Base-by-base conservation (phyloP, 2,113 vertebrate genomes). In the Dromas ardeola region DNA sequence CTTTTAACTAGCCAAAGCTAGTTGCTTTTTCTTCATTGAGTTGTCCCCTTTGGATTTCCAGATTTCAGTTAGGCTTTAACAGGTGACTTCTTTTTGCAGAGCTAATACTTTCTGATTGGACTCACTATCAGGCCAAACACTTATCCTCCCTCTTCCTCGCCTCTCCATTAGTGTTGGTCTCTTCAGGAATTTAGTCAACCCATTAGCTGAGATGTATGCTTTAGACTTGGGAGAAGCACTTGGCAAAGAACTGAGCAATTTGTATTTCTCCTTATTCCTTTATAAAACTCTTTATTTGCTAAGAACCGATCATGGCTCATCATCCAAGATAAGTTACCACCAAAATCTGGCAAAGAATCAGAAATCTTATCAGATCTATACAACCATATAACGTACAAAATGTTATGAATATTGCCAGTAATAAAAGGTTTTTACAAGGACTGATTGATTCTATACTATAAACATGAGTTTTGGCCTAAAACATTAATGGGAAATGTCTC, bases 91-190 rank as follows among this genome's bases (percentile, higher is more conserved):
- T 81, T 55, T 78, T 88, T 93, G 19, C 65, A 65, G 55, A 59
- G 17, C 25, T 86, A 23, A 2, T 56, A 25, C 23, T 19, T 79
- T 59, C 52, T 58, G 43, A 56, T 10, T 45, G 9, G 4, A 36
- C 16, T 78, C 40, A 34, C 17, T 66, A 10, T 61, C 45, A 76
- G 20, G 9, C 40, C 56, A 38, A 55, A 70, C 65, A 17, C 25
- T 36, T 59, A 16, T 3, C 21, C 2, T 53, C 11, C 45, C 6
- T 32, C 15, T 67, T 32, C 15, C 38, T 53, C 0, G 0, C 13
- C 47, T 71, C 14, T 73, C 25, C 18, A 23, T 30, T 70, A 12
- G 23, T 50, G 13, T 40, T 88, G 6, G 32, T 81, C 6, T 91
- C 25, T 23, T 70, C 26, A 30, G 38, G 29, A 65, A 79, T 74